A percentile compares a stretch with the other conserved stretches of the same genome.
phyloP scores from a whole-genome alignment of 2,888 invertebrate species.

The Autographa pulchrina region DNA sequence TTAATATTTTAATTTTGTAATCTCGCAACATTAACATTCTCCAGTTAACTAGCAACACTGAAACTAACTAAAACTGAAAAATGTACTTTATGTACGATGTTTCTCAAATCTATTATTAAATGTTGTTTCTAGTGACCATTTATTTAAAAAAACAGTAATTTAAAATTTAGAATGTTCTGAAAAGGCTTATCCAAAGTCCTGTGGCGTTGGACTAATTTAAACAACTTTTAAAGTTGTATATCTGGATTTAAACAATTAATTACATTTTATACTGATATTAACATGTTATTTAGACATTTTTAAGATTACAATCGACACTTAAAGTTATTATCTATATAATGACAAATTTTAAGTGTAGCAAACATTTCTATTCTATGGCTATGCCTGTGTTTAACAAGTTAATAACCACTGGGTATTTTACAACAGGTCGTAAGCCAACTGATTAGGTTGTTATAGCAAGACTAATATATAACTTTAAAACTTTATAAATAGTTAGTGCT shows the following conservation, averaged over 20 bases:
- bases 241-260: too few relatives aligned
- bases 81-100: too few relatives aligned
- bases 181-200: too few relatives aligned
- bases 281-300: too few relatives aligned
- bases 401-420: background rate
- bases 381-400: background rate
- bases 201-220: background rate
- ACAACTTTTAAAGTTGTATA: background rate
- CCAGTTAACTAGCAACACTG: background rate
- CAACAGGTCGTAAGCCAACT: slow-evolving; percentile 24
- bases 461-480: slow-evolving; percentile 38
- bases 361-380: background rate
- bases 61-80: background rate
- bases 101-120: background rate
- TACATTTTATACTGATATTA: too few relatives aligned
- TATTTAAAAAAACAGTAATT: slow-evolving; percentile 43
- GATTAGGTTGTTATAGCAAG: slow-evolving; percentile 52
- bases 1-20: background rate
- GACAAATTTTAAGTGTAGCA: background rate
- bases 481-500: slow-evolving; percentile 60
- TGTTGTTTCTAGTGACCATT: slow-evolving; percentile 21
- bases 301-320: background rate
- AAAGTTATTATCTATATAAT: background rate
- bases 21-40: background rate
- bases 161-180: background rate